Evolutionary conservation across 64 coral and sea anemone species (phyloP), one percentile per base, ranked within the genome.

Genomic region (Stylophora pistillata): DNA sequence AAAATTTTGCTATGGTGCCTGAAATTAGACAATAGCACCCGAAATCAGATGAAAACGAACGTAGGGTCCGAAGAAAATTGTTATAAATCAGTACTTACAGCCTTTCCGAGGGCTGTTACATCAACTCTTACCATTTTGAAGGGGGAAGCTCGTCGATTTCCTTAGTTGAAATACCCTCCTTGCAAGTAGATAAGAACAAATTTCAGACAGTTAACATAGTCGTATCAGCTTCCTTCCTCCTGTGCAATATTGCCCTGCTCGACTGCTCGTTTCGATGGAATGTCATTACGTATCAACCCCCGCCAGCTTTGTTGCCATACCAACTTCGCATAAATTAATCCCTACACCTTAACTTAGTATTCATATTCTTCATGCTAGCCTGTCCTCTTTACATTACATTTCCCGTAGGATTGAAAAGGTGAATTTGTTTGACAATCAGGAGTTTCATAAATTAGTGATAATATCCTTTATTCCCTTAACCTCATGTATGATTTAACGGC

Each of bases 51-150:
- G 37, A 47, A 4, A 47, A 7, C 37, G 37, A n/a, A 4, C 37
- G 3, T 47, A 47, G 37, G 3, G 37, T 47, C 37, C 37, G 7
- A 47, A 47, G 37, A 7, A 47, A 4, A 4, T 4, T 47, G 3
- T 3, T 4, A 47, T 47, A 47, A 15, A 25, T 5, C 63, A 29
- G 4, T 56, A 87, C 94, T 93, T 73, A 98, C 95, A 63, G 95
- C 95, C 72, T 78, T 94, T 74, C 95, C 87, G n/a, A 98, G 41
- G 5, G 95, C 88, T 66, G 94, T 91, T 54, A 98, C 85, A 70
- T 9, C 2, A 15, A 6, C 3, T 53, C 80, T 84, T 34, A 84
- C 80, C 80, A 84, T 84, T 65, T 65, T 14, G 33, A 69, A 68
- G 60, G 32, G 1, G 55, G 56, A 56, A 78, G 26, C 4, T 11